A percentile compares a stretch with the other conserved stretches of the same genome.
These are phyloP conservation scores for Latrodectus geometricus DNA, from an alignment of 1,140 invertebrate genomes.

Conservation along the genomic window DNA sequence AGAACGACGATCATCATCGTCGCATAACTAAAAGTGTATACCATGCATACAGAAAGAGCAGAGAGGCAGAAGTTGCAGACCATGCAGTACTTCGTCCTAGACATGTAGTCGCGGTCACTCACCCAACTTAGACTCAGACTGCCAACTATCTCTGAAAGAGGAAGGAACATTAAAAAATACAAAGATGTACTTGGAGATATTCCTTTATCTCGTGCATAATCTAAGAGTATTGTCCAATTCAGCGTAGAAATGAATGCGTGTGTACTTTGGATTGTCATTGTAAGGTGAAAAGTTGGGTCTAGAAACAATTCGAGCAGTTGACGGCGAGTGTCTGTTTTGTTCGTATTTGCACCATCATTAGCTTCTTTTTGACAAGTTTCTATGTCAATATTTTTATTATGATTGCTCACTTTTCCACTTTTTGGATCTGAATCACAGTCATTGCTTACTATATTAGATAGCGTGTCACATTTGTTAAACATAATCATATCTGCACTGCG, in stretches of 20 bases:
- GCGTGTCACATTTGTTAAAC: background rate
- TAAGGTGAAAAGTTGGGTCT: background rate
- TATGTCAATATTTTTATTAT: background rate
- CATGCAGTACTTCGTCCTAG: background rate
- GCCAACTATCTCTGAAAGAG: constrained; percentile 2
- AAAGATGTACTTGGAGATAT: background rate
- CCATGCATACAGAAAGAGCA: background rate
- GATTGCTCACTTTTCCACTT: background rate
- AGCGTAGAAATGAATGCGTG: background rate
- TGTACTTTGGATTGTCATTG: background rate
- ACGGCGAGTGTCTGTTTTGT: background rate
- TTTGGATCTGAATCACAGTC: background rate
- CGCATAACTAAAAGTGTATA: background rate
- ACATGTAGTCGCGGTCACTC: background rate
- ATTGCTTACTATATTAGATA: background rate
- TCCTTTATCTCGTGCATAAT: background rate
- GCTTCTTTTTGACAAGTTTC: background rate
- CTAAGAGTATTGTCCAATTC: background rate
- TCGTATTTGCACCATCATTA: background rate
- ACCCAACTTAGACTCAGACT: constrained; percentile 4
- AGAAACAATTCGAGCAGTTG: background rate
- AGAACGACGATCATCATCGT: background rate
- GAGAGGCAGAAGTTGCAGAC: background rate
- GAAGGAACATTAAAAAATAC: background rate
- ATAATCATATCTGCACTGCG: background rate